phyloP scores from a whole-genome alignment of 1,140 invertebrate genomes.

The Drosophila oshimai region DNA sequence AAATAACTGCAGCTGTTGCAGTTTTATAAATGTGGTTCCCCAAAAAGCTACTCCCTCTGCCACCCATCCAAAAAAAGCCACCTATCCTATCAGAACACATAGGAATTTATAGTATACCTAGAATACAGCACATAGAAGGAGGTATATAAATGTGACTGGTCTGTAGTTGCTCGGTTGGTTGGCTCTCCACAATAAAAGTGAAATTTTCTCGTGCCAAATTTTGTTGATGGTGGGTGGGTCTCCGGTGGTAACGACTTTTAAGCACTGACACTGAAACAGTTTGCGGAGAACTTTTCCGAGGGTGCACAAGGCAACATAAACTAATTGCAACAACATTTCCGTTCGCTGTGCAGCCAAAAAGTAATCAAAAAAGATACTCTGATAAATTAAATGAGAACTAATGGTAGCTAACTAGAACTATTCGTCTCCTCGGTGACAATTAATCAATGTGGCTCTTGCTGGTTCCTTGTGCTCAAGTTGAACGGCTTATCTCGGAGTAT shows the following conservation, averaged over 20 bases:
- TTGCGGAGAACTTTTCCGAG: conserved; percentile 29
- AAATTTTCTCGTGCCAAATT: conserved; percentile 53
- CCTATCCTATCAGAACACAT: conserved; percentile 3
- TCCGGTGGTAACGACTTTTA: conserved; percentile 34
- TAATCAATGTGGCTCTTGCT: conserved; percentile 15
- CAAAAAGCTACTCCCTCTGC: conserved; percentile 14
- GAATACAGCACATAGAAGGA: conserved; percentile 19
- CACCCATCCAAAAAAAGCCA: conserved; percentile 16
- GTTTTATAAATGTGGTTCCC: conserved; percentile 70
- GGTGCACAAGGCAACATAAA: conserved; percentile 45
- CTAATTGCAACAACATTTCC: conserved; percentile 59
- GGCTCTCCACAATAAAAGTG: conserved; percentile 40
- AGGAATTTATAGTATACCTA: neutral
- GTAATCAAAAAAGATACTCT: conserved; percentile 37
- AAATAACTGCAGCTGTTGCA: conserved; percentile 79
- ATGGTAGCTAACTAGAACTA: conserved; percentile 7
- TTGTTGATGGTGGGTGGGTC: conserved; percentile 2
- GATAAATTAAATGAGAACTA: conserved; percentile 52
- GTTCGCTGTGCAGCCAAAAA: conserved; percentile 11
- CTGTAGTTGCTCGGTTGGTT: conserved; percentile 29
- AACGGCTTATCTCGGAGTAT: neutral
- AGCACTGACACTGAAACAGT: conserved; percentile 30
- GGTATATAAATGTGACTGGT: neutral
- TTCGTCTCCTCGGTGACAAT: conserved; percentile 4
- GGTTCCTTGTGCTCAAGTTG: neutral